A percentile compares a stretch with the other conserved stretches of the same genome.
These are phyloP conservation scores for Eilema sororculum DNA, from an alignment of 2,888 invertebrate species.

Conservation along the genomic window DNA sequence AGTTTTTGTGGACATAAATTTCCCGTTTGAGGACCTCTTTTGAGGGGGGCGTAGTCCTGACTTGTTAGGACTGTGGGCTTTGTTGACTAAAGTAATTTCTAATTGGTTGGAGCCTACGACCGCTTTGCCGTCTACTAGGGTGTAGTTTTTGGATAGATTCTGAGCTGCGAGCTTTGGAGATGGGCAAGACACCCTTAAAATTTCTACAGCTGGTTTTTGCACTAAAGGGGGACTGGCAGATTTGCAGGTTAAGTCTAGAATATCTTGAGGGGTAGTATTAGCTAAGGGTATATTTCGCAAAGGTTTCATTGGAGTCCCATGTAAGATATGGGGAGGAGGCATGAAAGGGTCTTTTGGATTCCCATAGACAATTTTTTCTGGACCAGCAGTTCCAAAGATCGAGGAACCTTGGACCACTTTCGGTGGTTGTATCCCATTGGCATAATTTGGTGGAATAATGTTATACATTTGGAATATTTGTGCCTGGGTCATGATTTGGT, in stretches of 20 bases:
- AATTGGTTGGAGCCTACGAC: slow-evolving; percentile 88
- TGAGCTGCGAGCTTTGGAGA: slow-evolving; percentile 76
- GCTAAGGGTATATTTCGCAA: slow-evolving; percentile 56
- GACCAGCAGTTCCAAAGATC: slow-evolving; percentile 86
- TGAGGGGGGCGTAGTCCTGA: slow-evolving; percentile 69
- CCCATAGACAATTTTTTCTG: slow-evolving; percentile 90
- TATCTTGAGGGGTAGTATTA: slow-evolving; percentile 81
- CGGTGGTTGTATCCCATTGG: slow-evolving; percentile 75
- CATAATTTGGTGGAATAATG: slow-evolving; percentile 68
- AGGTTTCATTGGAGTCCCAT: slow-evolving; percentile 76
- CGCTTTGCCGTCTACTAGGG: slow-evolving; percentile 74
- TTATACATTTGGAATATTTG: slow-evolving; percentile 80
- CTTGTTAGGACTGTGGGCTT: slow-evolving; percentile 68
- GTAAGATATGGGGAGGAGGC: slow-evolving; percentile 83
- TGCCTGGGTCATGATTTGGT: slow-evolving; percentile 83
- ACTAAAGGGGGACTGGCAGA: slow-evolving; percentile 50
- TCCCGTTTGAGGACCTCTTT: slow-evolving; percentile 86
- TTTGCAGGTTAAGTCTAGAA: slow-evolving; percentile 89
- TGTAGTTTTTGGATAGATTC: slow-evolving; percentile 81
- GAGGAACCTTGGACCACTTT: slow-evolving; percentile 89
- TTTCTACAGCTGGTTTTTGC: slow-evolving; percentile 84
- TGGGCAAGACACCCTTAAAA: slow-evolving; percentile 83
- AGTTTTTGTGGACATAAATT: slow-evolving; percentile 83
- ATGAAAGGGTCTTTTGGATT: slow-evolving; percentile 90
- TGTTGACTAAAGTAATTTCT: slow-evolving; percentile 90